Evolutionary conservation across 2,113 vertebrate species (phyloP).

Genomic region (Ondatra zibethicus): DNA sequence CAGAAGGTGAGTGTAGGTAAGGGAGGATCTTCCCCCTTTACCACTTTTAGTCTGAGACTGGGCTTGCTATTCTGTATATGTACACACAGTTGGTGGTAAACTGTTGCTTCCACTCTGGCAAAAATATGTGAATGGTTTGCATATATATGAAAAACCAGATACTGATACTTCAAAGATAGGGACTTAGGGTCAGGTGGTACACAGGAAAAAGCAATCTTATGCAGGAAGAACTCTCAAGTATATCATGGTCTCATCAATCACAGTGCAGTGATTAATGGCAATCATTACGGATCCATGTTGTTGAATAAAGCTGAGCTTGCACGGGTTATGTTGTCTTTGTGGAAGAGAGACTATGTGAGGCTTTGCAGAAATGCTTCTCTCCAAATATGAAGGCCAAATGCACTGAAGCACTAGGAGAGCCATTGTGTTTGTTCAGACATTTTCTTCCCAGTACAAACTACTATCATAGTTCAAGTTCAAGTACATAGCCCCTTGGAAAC

Average conservation of each 20-base stretch:
- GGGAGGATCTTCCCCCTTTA: not conserved
- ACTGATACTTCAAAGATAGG: not conserved
- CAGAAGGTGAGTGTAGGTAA: not conserved
- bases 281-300: constrained; percentile 11
- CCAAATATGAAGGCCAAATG: not conserved
- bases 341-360: not conserved
- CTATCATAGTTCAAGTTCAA: not conserved
- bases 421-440: not conserved
- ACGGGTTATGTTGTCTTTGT: not conserved
- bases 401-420: not conserved
- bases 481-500: not conserved
- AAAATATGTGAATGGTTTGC: not conserved
- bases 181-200: not conserved
- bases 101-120: not conserved
- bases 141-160: not conserved
- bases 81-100: not conserved
- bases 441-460: not conserved
- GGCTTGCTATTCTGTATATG: not conserved
- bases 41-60: not conserved
- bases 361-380: constrained; percentile 41
- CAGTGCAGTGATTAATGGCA: constrained; percentile 37
- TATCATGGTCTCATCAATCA: constrained; percentile 39
- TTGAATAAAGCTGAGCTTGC: constrained; percentile 12
- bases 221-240: not conserved
- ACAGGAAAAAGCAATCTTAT: not conserved